A percentile compares a stretch with the other conserved stretches of the same genome.
phyloP scores from a whole-genome alignment of 1,140 invertebrate species.

The Megathymus violae region DNA sequence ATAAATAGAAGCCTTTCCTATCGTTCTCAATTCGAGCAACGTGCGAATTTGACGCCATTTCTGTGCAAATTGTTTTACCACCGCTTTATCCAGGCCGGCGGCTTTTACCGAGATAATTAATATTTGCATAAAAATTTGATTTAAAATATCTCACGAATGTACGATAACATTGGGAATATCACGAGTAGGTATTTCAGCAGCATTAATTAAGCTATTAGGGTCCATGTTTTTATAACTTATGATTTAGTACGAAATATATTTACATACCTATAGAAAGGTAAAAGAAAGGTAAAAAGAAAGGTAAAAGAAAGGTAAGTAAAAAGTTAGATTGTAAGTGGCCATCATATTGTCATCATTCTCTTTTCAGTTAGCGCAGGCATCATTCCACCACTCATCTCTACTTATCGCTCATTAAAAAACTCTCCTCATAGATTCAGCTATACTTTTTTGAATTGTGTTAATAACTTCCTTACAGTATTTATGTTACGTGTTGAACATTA shows the following conservation, averaged over 20 bases:
- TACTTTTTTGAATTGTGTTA: background rate
- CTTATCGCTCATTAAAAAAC: too few species aligned
- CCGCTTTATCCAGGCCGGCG: background rate
- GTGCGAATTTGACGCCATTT: slow-evolving; percentile 18
- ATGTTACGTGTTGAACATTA: slow-evolving; percentile 3
- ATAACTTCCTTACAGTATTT: background rate
- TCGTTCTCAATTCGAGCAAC: slow-evolving; percentile 4
- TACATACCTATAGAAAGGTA: too few species aligned
- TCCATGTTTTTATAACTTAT: too few species aligned
- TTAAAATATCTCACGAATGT: slow-evolving; percentile 17
- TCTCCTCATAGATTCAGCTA: background rate
- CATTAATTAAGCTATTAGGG: too few species aligned
- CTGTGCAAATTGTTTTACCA: slow-evolving; percentile 22
- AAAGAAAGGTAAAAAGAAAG: too few species aligned
- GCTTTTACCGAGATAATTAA: slow-evolving; percentile 4
- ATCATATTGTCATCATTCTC: too few species aligned
- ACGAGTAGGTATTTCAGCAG: too few species aligned
- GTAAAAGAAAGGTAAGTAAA: too few species aligned
- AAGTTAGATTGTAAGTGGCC: too few species aligned
- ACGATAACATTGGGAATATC: background rate
- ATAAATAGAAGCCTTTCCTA: slow-evolving; percentile 27
- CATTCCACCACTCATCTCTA: too few species aligned
- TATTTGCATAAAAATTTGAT: slow-evolving; percentile 29
- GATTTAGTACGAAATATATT: too few species aligned
- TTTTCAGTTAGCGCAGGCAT: too few species aligned